These are phyloP conservation scores for Allacma fusca DNA, from an alignment of 2,888 invertebrate genomes.

Conservation along the genomic window DNA sequence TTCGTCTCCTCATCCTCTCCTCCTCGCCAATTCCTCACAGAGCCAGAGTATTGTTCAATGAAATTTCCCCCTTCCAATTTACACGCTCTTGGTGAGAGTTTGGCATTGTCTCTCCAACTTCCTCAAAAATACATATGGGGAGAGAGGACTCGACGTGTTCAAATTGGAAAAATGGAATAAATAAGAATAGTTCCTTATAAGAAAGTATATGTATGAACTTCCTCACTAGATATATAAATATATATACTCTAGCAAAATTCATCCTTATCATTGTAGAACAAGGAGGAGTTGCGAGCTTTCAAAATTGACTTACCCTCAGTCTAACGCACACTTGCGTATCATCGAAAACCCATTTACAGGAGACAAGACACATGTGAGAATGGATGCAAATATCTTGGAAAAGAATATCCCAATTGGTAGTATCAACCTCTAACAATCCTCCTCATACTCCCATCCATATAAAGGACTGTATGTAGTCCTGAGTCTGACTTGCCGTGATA, in stretches of 20 bases:
- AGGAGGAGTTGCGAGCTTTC: neutral
- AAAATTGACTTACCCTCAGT: constrained; percentile 39
- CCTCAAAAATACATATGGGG: neutral
- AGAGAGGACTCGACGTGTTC: neutral
- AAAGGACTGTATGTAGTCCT: neutral
- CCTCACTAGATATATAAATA: too few species aligned
- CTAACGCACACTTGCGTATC: constrained; percentile 28
- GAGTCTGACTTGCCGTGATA: neutral
- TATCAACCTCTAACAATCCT: neutral
- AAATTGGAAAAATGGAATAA: constrained; percentile 48
- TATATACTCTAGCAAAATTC: neutral
- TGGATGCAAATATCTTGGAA: neutral
- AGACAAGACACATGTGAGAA: constrained; percentile 16
- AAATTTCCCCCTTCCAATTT: constrained; percentile 20
- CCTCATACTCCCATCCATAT: neutral
- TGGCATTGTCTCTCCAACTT: constrained; percentile 2
- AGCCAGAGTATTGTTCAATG: neutral
- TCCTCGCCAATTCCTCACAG: neutral
- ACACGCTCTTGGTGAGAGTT: neutral
- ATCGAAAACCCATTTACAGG: constrained; percentile 48
- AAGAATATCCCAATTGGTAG: constrained; percentile 2
- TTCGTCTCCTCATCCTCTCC: neutral
- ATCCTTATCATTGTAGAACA: constrained; percentile 6
- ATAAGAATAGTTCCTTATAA: constrained; percentile 20
- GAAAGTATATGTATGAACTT: neutral